Evolutionary conservation across 2,888 invertebrate species (phyloP), one percentile per base, ranked within the genome.

Genomic region (Orchesella flavescens): DNA sequence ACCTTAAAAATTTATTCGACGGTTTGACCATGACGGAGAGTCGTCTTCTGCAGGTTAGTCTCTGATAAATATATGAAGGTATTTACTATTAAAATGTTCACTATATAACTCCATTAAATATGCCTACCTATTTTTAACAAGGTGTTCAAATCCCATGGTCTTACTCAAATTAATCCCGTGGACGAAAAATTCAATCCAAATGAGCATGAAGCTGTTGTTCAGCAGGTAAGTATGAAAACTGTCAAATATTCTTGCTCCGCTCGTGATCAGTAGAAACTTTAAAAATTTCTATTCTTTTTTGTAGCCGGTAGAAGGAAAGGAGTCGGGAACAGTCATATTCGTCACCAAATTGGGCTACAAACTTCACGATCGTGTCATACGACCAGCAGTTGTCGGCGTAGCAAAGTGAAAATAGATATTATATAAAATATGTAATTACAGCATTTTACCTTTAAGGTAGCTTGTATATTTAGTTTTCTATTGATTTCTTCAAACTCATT

Each of bases 151-250:
- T 93, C 96, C 83, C 97, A 99, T 91, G 99, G 99, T 0, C 91
- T 99, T 46, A 93, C 93, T 69, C 92, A 93, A n/a, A 93, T 99
- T 24, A 94, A 96, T 89, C 99, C 99, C 2, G 89, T 97, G 0
- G 93, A 97, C 87, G 95, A 97, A 89, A 97, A 97, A 90, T 99
- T 99, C 90, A 94, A 99, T 91, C 99, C 99, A 0, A 98, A 98
- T 90, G 91, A 95, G 72, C 99, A 99, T 89, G 98, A 99, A 91
- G 99, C 99, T 0, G 91, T 99, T 53, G 99, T 98, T 91, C 95
- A 97, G 91, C 96, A 97, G 92, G 95, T 95, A 90, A 89, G 73
- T 49, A 19, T 15, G 10, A n/a, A 34, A 44, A n/a, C 19, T 72
- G 13, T 17, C n/a, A n/a, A n/a, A n/a, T n/a, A n/a, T n/a, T n/a